Base-by-base conservation (phyloP, 2,113 vertebrate genomes). In the Ibidorhyncha struthersii region DNA sequence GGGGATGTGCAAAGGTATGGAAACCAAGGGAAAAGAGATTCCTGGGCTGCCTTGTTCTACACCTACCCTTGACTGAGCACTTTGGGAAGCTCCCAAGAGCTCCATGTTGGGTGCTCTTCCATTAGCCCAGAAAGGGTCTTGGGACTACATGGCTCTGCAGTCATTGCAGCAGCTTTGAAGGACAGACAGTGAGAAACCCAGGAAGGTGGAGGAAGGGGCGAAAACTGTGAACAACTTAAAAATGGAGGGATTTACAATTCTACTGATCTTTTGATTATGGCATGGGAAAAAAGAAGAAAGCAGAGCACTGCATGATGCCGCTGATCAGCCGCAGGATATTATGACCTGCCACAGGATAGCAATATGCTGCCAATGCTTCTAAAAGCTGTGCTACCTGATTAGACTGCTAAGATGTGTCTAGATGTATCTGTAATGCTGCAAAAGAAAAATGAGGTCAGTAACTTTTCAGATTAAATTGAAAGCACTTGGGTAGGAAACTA, bases 321-420 rank as follows among this genome's bases (percentile, higher is more conserved):
- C 91, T 96, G 91, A 95, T 96, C 96, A 95, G 82, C 95, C 16
- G n/a, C 96, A 97, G 96, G 96, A 95, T 97, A 96, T 97, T 96
- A 93, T 83, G 84, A 95, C 96, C 96, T 97, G 93, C 89, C 93
- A 95, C 84, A 80, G 89, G 93, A 91, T 90, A 96, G 90, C 94
- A 94, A 90, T 93, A 66, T 56, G 89, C 95, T 96, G 95, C 96
- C 97, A 95, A 65, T 0, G 7, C 71, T 92, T 97, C 93, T 97
- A 91, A 97, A 97, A 97, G 83, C 93, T 71, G 19, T 83, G 87
- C 94, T 97, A 96, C 96, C 96, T 97, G 97, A 97, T 98, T 95
- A 95, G 96, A 96, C 95, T 97, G 87, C 77, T 90, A 96, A 97
- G 84, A 92, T 62, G 77, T 65, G 81, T 41, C 87, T 95, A 61